These are phyloP conservation scores for Cistogaster globosa DNA, from an alignment of 2,888 invertebrate genomes.

Conservation along the genomic window DNA sequence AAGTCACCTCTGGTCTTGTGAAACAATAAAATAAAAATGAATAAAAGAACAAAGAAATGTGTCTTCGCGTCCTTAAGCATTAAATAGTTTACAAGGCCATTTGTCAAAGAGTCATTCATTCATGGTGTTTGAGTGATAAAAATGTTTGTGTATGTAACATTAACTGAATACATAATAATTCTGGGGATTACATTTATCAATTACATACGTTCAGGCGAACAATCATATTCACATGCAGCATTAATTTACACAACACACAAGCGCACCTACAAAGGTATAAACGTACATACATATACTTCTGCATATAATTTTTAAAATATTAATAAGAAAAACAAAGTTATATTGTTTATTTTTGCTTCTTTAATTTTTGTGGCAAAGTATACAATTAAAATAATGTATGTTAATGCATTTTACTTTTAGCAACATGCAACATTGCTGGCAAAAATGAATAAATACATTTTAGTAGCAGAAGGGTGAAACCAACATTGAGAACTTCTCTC, in stretches of 20 bases:
- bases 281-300: neutral
- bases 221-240: constrained; percentile 18
- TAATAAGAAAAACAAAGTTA: constrained; percentile 35
- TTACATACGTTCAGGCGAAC: neutral
- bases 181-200: constrained; percentile 48
- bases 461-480: constrained; percentile 43
- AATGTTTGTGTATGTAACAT: constrained; percentile 47
- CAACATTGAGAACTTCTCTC: constrained; percentile 59
- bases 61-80: constrained; percentile 60
- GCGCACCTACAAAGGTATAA: neutral
- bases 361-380: neutral
- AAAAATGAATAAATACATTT: constrained; percentile 10
- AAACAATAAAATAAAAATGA: constrained; percentile 36
- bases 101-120: constrained; percentile 61
- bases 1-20: constrained; percentile 41
- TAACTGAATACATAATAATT: constrained; percentile 59
- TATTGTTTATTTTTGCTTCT: constrained; percentile 32
- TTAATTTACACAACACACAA: constrained; percentile 23
- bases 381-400: constrained; percentile 10
- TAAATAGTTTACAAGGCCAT: constrained; percentile 65
- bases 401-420: constrained; percentile 6
- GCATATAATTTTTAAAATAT: constrained; percentile 58
- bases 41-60: constrained; percentile 44
- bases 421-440: constrained; percentile 55
- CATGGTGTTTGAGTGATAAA: constrained; percentile 57